Evolutionary conservation across 2,113 vertebrate species (phyloP).

Genomic region (Tragulus kanchil): DNA sequence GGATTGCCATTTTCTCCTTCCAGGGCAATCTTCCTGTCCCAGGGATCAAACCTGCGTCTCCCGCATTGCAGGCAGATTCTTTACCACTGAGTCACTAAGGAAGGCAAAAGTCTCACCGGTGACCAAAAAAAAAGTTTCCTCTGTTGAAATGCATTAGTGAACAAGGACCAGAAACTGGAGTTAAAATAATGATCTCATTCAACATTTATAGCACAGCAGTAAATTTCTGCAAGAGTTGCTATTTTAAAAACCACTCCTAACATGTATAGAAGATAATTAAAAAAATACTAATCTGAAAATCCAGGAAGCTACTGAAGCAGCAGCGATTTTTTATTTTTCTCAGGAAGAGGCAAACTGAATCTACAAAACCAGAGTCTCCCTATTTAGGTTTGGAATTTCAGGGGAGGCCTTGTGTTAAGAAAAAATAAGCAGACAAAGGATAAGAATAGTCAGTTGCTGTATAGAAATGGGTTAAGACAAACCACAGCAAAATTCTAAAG

Average conservation of each 20-base stretch:
- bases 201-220: constrained; percentile 56
- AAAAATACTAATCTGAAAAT: constrained; percentile 1
- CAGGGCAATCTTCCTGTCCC: neutral
- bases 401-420: neutral
- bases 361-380: neutral
- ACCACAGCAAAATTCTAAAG: neutral
- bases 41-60: neutral
- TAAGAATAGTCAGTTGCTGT: neutral
- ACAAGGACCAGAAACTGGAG: constrained; percentile 40
- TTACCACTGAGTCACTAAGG: neutral
- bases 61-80: neutral
- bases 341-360: neutral
- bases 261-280: neutral
- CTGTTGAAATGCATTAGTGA: constrained; percentile 61
- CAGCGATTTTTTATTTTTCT: neutral
- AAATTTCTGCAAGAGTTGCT: constrained; percentile 58
- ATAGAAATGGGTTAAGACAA: neutral
- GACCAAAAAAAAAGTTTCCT: neutral
- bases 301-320: constrained; percentile 6
- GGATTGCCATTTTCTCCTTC: neutral
- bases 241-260: constrained; percentile 29
- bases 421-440: neutral
- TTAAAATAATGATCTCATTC: constrained; percentile 68
- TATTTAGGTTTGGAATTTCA: constrained; percentile 50
- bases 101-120: neutral